Base-by-base conservation (phyloP, 2,797 vertebrate species). In the Melopsittacus undulatus region DNA sequence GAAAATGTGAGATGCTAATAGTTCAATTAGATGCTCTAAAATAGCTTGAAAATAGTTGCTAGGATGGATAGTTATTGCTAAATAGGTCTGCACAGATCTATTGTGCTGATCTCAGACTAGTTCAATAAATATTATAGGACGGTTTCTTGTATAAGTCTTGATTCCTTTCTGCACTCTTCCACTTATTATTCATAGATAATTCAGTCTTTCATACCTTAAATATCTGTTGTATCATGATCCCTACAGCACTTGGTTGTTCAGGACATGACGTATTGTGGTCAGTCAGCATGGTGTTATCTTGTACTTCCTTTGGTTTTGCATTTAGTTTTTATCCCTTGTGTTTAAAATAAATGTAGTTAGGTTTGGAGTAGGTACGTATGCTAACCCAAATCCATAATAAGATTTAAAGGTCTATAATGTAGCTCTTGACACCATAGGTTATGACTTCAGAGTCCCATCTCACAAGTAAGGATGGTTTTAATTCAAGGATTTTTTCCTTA, bases 71-170 rank as follows among this genome's bases (percentile, higher is more conserved):
- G 43, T 20, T 43, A 43, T 43, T 43, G 43, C 43, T 21, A 45
- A 45, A 45, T 10, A 45, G 43, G 43, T 45, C 43, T 45, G 19
- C 43, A 45, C 43, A 20, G 19, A 56, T 45, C 46, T 89, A 4
- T 64, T 78, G 19, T 69, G 14, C 30, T 64, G 1, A 82, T n/a
- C 11, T 56, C 0, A 0, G 23, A 48, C 3, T 22, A 29, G 15
- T 74, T 81, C 0, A 3, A 10, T 56, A 76, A 73, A 73, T 69
- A 23, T 13, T 80, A 19, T 67, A 24, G 52, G 48, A 19, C 17
- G 15, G 7, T 45, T 82, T 84, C 26, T 45, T 68, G 7, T 36
- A 3, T 24, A 67, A 56, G 4, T 56, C 18, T 86, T 43, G 10
- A 52, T 74, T 93, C 11, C 11, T 70, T 92, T 74, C 43, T 63